Evolutionary conservation across 2,888 invertebrate species (phyloP).

Genomic region (Adela reaumurella): DNA sequence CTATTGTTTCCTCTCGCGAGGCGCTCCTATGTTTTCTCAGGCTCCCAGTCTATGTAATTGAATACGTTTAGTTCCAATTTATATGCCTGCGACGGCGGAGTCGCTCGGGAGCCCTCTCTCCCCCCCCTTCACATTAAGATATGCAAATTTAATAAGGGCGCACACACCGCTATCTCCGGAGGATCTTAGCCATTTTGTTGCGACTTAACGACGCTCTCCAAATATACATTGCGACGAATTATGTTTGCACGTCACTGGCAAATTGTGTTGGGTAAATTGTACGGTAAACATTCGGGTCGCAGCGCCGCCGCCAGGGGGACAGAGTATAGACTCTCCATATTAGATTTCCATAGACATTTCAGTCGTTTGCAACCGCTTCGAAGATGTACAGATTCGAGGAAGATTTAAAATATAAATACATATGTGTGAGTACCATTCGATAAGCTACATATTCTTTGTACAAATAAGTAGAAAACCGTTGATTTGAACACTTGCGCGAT

Average conservation of each 20-base stretch:
- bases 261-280: background rate
- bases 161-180: background rate
- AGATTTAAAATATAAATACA: no score
- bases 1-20: background rate
- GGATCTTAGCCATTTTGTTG: background rate
- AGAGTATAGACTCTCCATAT: no score
- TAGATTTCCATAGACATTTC: no score
- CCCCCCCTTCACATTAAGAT: background rate
- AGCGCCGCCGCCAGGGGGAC: no score
- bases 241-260: background rate
- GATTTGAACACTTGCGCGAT: no score
- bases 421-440: no score
- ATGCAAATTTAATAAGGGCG: background rate
- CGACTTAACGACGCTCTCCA: background rate
- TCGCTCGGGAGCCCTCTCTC: background rate
- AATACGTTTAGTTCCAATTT: background rate
- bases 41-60: background rate
- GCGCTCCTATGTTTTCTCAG: background rate
- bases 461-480: no score
- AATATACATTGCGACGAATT: background rate
- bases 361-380: no score
- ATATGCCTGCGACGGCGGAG: background rate
- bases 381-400: no score
- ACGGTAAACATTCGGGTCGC: no score
- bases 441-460: no score